phyloP scores from a whole-genome alignment of 2,113 vertebrate genomes.

The Pongo abelii region DNA sequence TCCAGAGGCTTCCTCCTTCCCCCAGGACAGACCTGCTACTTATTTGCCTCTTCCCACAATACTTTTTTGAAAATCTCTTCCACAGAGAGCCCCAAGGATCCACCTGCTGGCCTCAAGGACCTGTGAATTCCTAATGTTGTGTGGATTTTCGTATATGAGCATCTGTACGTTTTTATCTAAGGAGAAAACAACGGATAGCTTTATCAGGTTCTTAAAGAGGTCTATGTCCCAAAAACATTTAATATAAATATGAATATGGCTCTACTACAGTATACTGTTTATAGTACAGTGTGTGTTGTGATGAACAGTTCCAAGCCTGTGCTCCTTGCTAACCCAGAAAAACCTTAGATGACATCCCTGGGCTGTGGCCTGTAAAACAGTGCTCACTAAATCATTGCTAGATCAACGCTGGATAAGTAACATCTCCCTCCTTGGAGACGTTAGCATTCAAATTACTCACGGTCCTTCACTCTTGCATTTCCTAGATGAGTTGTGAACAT shows the following conservation, averaged over 20 bases:
- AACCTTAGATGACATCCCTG: fast-evolving
- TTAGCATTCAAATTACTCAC: not conserved
- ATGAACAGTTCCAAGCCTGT: not conserved
- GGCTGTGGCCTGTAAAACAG: not conserved
- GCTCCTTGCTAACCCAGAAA: not conserved
- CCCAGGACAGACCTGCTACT: not conserved
- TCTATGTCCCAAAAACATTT: not conserved
- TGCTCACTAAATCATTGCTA: no score
- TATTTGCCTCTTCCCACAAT: not conserved
- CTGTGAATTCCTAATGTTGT: not conserved
- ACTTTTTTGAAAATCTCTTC: not conserved
- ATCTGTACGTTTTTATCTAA: not conserved
- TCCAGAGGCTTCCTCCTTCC: not conserved
- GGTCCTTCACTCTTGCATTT: not conserved
- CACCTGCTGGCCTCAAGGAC: not conserved
- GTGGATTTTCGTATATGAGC: not conserved
- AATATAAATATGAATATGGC: fast-evolving
- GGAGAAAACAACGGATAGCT: not conserved
- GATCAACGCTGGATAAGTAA: not conserved
- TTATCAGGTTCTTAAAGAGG: not conserved
- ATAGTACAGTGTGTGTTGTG: not conserved
- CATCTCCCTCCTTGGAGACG: no score
- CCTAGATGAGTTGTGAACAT: not conserved
- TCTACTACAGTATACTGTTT: no score
- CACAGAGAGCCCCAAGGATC: not conserved